Evolutionary conservation across 2,113 vertebrate genomes (phyloP).

Genomic region (Isurus oxyrinchus): DNA sequence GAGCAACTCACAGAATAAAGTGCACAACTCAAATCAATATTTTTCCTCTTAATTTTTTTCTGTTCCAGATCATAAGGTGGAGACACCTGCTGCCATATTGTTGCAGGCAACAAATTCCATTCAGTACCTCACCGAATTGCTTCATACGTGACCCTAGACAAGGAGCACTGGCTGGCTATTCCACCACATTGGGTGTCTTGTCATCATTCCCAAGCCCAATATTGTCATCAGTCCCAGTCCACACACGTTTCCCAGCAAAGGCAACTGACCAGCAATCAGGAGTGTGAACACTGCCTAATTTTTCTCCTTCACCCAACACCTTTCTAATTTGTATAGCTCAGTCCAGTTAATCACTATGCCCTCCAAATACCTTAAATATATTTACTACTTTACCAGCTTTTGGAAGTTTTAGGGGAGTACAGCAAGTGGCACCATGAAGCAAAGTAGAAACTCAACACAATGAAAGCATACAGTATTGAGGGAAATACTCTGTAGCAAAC

Average conservation of each 20-base stretch:
- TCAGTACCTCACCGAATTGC: background rate
- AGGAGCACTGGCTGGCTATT: background rate
- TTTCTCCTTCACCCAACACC: background rate
- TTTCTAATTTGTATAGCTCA: background rate
- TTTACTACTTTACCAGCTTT: background rate
- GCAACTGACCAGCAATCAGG: background rate
- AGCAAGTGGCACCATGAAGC: background rate
- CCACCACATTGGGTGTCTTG: background rate
- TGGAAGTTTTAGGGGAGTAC: background rate
- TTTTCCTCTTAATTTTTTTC: background rate
- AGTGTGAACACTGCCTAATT: background rate
- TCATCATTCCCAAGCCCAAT: background rate
- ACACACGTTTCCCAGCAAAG: background rate
- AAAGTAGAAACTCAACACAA: background rate
- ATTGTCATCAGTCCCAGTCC: background rate
- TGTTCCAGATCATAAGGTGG: background rate
- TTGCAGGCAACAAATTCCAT: background rate
- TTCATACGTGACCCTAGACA: background rate
- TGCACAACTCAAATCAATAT: background rate
- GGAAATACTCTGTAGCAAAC: background rate
- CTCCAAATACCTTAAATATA: background rate
- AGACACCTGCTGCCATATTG: background rate
- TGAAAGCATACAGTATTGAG: background rate
- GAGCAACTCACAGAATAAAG: slow-evolving; percentile 24
- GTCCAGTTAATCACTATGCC: background rate